Evolutionary conservation across 30 jellyfish, hydroid and myxozoan species (phyloP).

Genomic region (Aurelia sp.): DNA sequence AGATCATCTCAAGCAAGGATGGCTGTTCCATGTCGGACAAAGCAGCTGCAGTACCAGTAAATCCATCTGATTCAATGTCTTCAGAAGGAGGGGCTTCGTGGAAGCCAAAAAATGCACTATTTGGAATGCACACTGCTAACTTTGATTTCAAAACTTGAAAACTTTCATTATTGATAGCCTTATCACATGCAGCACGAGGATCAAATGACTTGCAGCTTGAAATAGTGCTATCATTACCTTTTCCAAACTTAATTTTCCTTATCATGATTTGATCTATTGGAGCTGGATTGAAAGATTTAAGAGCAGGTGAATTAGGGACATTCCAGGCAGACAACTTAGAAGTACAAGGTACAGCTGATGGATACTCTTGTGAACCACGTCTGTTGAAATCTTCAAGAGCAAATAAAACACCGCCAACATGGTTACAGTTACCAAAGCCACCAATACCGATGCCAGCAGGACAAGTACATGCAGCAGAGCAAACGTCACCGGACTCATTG

Average conservation of each 20-base stretch:
- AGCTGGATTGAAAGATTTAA: conserved; percentile 43
- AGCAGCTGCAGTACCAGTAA: not conserved
- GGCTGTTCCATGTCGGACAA: not conserved
- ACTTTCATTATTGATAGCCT: not conserved
- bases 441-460: conserved; percentile 71
- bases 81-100: not conserved
- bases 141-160: not conserved
- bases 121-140: not conserved
- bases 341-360: conserved; percentile 47
- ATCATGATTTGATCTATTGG: conserved; percentile 53
- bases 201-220: conserved; percentile 6
- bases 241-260: conserved; percentile 38
- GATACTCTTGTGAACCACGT: conserved; percentile 38
- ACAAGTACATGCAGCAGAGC: conserved; percentile 65
- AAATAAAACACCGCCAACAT: conserved; percentile 65
- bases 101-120: conserved; percentile 15
- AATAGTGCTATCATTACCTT: not conserved
- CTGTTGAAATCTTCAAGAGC: conserved; percentile 42
- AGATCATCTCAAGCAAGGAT: conserved; percentile 14
- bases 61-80: not conserved
- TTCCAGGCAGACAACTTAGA: conserved; percentile 22
- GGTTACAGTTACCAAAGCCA: conserved; percentile 71
- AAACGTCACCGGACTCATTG: conserved; percentile 42
- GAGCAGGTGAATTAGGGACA: conserved; percentile 19
- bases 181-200: conserved; percentile 37